phyloP scores from a whole-genome alignment of 1,140 invertebrate species.

The Latrodectus geometricus region DNA sequence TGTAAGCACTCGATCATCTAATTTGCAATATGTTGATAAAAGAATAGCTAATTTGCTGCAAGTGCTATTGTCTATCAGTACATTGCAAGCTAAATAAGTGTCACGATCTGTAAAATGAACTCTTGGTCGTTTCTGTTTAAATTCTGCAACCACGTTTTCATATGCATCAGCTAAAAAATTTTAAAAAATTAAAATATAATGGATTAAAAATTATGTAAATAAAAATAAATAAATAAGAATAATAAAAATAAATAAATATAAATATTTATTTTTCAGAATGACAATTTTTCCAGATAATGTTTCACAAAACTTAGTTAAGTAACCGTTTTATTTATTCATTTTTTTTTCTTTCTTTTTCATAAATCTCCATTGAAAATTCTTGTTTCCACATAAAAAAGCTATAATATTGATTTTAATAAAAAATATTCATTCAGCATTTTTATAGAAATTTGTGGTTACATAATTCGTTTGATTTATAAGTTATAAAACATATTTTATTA shows the following conservation, averaged over 20 bases:
- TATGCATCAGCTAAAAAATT: slow-evolving; percentile 26
- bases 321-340: too few species aligned
- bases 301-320: too few species aligned
- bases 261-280: too few species aligned
- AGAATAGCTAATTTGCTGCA: slow-evolving; percentile 16
- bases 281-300: slow-evolving; percentile 10
- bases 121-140: slow-evolving; percentile 42
- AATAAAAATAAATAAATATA: neutral
- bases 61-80: slow-evolving; percentile 26
- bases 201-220: neutral
- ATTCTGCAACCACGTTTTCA: slow-evolving; percentile 42
- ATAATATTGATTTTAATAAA: too few species aligned
- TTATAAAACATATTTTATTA: too few species aligned
- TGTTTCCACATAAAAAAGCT: too few species aligned
- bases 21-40: slow-evolving; percentile 27
- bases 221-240: too few species aligned
- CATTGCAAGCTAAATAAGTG: slow-evolving; percentile 20
- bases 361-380: too few species aligned
- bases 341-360: too few species aligned
- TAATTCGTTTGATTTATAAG: too few species aligned
- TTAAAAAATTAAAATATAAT: neutral
- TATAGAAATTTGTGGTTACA: too few species aligned
- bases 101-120: slow-evolving; percentile 33
- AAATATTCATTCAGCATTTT: too few species aligned
- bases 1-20: slow-evolving; percentile 38